phyloP scores from a whole-genome alignment of 2,888 invertebrate genomes.

The Eristalis arbustorum region DNA sequence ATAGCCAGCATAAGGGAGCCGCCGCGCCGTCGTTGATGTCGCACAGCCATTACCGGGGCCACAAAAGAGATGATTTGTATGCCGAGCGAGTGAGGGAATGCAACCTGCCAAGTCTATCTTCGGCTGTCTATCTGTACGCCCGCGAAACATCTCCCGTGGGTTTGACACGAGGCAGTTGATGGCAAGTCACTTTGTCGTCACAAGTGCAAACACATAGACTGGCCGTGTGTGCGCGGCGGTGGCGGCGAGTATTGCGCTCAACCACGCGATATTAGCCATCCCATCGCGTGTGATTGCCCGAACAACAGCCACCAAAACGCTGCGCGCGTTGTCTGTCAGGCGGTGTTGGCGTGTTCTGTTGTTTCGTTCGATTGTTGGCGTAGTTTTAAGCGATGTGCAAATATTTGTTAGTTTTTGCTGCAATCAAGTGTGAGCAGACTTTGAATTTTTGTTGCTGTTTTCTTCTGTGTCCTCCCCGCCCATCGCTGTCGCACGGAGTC shows the following conservation, averaged over 20 bases:
- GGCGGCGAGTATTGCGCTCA: conserved; percentile 42
- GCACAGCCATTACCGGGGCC: conserved; percentile 32
- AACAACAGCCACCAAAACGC: conserved; percentile 32
- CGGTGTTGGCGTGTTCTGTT: conserved; percentile 34
- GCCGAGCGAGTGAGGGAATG: conserved; percentile 42
- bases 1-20: conserved; percentile 35
- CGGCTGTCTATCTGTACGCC: conserved; percentile 21
- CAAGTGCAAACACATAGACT: conserved; percentile 33
- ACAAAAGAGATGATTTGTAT: conserved; percentile 64
- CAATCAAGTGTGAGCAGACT: conserved; percentile 69
- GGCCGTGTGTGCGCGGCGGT: background rate
- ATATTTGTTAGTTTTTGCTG: conserved; percentile 65
- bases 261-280: conserved; percentile 66
- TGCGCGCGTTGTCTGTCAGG: background rate
- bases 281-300: conserved; percentile 45
- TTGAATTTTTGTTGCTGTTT: conserved; percentile 35
- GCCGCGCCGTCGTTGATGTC: conserved; percentile 6
- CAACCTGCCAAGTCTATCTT: conserved; percentile 31
- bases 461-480: background rate
- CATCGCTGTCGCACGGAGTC: background rate
- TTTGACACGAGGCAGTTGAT: conserved; percentile 28
- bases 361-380: conserved; percentile 53
- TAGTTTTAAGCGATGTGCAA: conserved; percentile 68
- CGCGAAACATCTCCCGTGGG: conserved; percentile 9
- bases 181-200: conserved; percentile 67